Evolutionary conservation across 2,888 invertebrate genomes (phyloP), one percentile per base, ranked within the genome.

Genomic region (Boloria euphrosyne): DNA sequence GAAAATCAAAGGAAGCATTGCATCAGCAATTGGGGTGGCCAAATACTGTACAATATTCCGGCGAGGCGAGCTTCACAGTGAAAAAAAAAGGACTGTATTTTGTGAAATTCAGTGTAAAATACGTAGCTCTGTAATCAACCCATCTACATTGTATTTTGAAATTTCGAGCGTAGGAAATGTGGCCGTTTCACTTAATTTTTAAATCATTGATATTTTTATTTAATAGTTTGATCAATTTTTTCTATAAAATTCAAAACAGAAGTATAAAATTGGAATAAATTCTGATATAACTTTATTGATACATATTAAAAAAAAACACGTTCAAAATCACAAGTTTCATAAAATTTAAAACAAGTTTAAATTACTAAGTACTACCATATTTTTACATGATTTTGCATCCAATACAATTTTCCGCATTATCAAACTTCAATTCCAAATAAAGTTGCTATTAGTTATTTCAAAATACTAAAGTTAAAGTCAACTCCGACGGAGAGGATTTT

Each of bases 391-490:
- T 22, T 53, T 13, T 17, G 17, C 16, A n/a, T 16, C 27, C n/a
- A 47, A 66, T 16, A 43, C 22, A 51, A 69, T 57, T 52, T 66
- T 61, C 46, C 31, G 38, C 52, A 47, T 55, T 58, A 44, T 52
- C 31, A 69, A 65, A 65, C 53, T 59, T 57, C 61, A 65, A 65
- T 62, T 65, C 27, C 52, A 67, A 57, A 63, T 57, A 66, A 67
- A 69, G 59, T 46, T 47, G 51, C 52, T 62, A 71, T 71, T 65
- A 68, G 66, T 66, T 52, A 68, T 71, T 71, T 71, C 62, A 63
- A 70, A 70, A 68, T 62, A 70, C 64, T 64, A 67, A 63, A 63
- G 68, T 65, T 55, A 54, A 68, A 69, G 65, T 49, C 53, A 67
- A 69, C 57, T 64, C 53, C 66, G 60, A 63, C 62, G 53, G 59